Base-by-base conservation (phyloP, 1,140 invertebrate species). In the Pemphigus obesinymphae region DNA sequence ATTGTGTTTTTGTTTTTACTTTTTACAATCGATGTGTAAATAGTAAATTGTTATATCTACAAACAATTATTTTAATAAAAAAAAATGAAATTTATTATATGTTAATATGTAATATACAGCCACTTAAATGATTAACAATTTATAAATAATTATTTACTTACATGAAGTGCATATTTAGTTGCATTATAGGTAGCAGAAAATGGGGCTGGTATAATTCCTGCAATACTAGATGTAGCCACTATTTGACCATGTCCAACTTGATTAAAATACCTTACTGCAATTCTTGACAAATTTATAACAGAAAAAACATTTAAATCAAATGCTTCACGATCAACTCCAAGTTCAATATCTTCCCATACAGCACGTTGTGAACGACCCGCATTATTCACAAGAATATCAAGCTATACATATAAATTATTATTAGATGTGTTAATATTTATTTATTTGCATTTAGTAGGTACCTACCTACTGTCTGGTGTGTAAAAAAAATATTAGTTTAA, bases 241-340 rank as follows among this genome's bases (percentile, higher is more conserved):
- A 94, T 86, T 82, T 94, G 93, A 1, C 94, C 93, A 29, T 85
- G 78, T 43, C 87, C 87, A 83, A 86, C 87, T 83, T 90, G 85
- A 1, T 90, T 85, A 84, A 94, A 95, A 86, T 94, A 89, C 43
- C 89, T 89, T 1, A 94, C 85, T 2, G 90, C 92, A 70, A 92
- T 85, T 70, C 92, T 89, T 81, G 91, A 90, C 26, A 97, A 88
- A 83, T 92, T 91, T 0, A 97, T 84, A 7, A 91, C 87, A 0
- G 92, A 90, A 83, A 97, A 93, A 0, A 96, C 94, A 87, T 96
- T 95, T 50, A 96, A 85, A 29, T 96, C 91, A 85, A 96, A 94
- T 83, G 96, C 87, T 82, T 93, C 90, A 80, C 89, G 89, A 85
- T 97, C 94, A 0, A 96, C 94, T 72, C 88, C 85, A 1, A 95